These are phyloP conservation scores for Diceros bicornis DNA, from an alignment of 2,797 vertebrate genomes.

Conservation along the genomic window DNA sequence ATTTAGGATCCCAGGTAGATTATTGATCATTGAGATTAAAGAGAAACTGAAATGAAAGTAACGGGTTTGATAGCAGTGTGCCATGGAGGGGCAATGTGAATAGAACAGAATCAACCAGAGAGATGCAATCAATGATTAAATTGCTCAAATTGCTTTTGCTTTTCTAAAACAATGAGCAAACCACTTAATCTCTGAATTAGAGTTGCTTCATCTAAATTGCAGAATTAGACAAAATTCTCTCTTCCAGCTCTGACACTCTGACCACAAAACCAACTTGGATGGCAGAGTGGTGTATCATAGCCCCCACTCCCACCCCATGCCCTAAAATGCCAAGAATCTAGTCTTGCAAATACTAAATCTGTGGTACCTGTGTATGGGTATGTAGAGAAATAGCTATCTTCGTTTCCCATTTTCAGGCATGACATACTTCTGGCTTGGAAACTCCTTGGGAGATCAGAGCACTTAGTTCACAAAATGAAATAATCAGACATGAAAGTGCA, in stretches of 20 bases:
- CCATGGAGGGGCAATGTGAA: neutral
- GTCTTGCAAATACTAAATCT: neutral
- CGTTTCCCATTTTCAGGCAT: neutral
- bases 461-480: conserved; percentile 53
- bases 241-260: neutral
- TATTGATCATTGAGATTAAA: neutral
- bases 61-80: neutral
- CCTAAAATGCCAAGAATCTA: neutral
- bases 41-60: neutral
- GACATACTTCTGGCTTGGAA: conserved; percentile 31
- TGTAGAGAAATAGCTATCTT: neutral
- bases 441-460: conserved; percentile 66
- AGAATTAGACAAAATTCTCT: neutral
- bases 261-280: neutral
- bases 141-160: conserved; percentile 2
- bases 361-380: neutral
- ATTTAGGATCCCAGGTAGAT: neutral
- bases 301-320: neutral
- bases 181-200: conserved; percentile 1
- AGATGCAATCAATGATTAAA: neutral
- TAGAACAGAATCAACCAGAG: neutral
- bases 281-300: neutral
- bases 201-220: conserved; percentile 38
- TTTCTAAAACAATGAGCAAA: conserved; percentile 56
- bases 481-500: conserved; percentile 69